These are phyloP conservation scores for Leptinotarsa haldemani DNA, from an alignment of 2,888 invertebrate genomes.

Conservation along the genomic window DNA sequence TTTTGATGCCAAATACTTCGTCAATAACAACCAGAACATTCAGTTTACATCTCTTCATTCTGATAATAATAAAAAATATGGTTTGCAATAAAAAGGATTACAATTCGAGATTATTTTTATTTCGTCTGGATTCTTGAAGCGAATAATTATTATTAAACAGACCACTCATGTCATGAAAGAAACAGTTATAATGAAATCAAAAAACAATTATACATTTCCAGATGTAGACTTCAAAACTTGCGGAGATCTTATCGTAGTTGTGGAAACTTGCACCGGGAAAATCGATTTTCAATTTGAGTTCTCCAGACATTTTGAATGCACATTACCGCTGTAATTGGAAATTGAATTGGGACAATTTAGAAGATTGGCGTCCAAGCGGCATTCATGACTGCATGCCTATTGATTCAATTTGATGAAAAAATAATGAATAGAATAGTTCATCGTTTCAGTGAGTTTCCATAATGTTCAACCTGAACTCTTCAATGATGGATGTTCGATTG, in stretches of 20 bases:
- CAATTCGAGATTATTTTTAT: no score
- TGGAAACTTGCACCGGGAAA: conserved; percentile 26
- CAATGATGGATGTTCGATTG: no score
- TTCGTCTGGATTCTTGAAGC: no score
- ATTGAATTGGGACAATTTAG: conserved; percentile 20
- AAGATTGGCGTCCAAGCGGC: neutral
- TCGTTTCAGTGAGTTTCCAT: neutral
- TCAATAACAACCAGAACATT: no score
- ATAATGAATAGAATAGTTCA: neutral
- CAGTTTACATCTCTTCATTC: no score
- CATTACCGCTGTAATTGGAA: conserved; percentile 11
- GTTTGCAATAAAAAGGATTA: no score
- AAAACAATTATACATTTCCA: conserved; percentile 3
- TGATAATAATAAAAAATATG: no score
- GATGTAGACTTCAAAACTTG: neutral
- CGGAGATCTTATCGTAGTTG: conserved; percentile 3
- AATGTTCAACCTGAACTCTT: neutral
- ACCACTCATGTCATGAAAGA: neutral
- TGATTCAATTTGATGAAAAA: neutral
- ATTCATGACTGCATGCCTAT: neutral
- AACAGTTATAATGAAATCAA: neutral
- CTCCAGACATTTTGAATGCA: neutral
- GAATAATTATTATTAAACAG: neutral
- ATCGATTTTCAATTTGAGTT: conserved; percentile 30
- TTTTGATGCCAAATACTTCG: no score